Conservation (phyloP, 2,888 invertebrate genomes). For the Drosophila paranaensis region DNA sequence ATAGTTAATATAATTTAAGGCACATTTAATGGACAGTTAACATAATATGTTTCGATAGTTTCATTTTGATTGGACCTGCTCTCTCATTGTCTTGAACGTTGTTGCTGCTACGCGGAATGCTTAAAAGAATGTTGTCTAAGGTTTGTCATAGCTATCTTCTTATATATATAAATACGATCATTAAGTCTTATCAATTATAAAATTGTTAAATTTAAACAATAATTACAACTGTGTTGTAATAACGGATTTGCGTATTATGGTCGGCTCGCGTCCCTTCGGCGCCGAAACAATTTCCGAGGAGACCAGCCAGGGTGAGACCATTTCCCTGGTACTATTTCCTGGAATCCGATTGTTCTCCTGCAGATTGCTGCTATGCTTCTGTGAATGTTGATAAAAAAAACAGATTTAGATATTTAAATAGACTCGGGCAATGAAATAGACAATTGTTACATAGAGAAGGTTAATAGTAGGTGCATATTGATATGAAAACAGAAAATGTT, state of each 20-base stretch:
- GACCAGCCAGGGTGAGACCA: slow-evolving; percentile 93
- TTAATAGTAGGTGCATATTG: slow-evolving; percentile 65
- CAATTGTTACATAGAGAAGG: slow-evolving; percentile 13
- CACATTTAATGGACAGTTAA: slow-evolving; percentile 77
- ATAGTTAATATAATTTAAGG: slow-evolving; percentile 66
- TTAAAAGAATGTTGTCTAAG: slow-evolving; percentile 68
- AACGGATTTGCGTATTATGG: slow-evolving; percentile 93
- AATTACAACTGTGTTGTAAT: slow-evolving; percentile 92
- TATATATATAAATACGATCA: slow-evolving; percentile 68
- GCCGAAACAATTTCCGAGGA: slow-evolving; percentile 90
- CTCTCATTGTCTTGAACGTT: slow-evolving; percentile 64
- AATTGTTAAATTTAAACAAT: slow-evolving; percentile 55
- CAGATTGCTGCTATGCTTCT: slow-evolving; percentile 80
- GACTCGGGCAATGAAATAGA: too few relatives aligned
- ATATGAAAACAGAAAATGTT: slow-evolving; percentile 63
- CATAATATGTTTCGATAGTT: slow-evolving; percentile 23
- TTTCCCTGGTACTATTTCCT: slow-evolving; percentile 85
- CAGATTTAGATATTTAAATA: background rate
- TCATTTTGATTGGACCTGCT: slow-evolving; percentile 76
- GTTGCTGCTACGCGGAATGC: slow-evolving; percentile 63
- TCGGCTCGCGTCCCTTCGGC: slow-evolving; percentile 88
- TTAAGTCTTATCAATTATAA: slow-evolving; percentile 67
- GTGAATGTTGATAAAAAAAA: slow-evolving; percentile 57
- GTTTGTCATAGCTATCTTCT: slow-evolving; percentile 65
- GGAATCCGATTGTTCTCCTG: slow-evolving; percentile 84